Percentiles rank a stretch among this genome's conserved stretches.
phyloP scores from a whole-genome alignment of 2,888 invertebrate genomes.

The Automeris io region DNA sequence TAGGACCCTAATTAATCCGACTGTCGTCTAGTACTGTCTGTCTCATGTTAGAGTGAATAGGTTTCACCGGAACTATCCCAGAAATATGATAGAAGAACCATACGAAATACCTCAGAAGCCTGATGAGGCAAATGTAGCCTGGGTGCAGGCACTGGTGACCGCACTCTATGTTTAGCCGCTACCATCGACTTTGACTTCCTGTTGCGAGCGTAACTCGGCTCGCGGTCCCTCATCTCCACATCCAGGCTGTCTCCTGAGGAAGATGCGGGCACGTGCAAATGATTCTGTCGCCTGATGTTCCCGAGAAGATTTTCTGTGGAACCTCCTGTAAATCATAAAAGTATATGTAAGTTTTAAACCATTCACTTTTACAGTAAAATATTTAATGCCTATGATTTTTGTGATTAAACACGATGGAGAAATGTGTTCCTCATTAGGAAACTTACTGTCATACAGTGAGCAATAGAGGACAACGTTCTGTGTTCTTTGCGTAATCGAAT shows the following conservation, averaged over 20 bases:
- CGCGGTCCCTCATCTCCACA: slow-evolving; percentile 50
- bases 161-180: slow-evolving; percentile 45
- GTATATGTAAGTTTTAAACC: not conserved
- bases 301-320: slow-evolving; percentile 58
- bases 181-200: slow-evolving; percentile 64
- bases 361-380: not conserved
- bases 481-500: too few species aligned
- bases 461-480: too few species aligned
- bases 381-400: too few species aligned
- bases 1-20: too few species aligned
- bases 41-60: too few species aligned
- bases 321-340: slow-evolving; percentile 44
- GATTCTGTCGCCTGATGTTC: slow-evolving; percentile 42
- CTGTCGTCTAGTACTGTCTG: too few species aligned
- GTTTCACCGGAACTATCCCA: too few species aligned
- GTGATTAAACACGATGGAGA: too few species aligned
- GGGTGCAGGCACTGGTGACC: slow-evolving; percentile 57
- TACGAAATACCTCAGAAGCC: slow-evolving; percentile 36
- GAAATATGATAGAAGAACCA: not conserved
- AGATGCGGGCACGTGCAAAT: slow-evolving; percentile 55
- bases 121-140: slow-evolving; percentile 37
- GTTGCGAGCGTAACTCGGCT: slow-evolving; percentile 35
- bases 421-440: too few species aligned
- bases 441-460: too few species aligned
- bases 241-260: slow-evolving; percentile 68